phyloP scores from a whole-genome alignment of 2,888 invertebrate genomes.

The Crematogaster levior region DNA sequence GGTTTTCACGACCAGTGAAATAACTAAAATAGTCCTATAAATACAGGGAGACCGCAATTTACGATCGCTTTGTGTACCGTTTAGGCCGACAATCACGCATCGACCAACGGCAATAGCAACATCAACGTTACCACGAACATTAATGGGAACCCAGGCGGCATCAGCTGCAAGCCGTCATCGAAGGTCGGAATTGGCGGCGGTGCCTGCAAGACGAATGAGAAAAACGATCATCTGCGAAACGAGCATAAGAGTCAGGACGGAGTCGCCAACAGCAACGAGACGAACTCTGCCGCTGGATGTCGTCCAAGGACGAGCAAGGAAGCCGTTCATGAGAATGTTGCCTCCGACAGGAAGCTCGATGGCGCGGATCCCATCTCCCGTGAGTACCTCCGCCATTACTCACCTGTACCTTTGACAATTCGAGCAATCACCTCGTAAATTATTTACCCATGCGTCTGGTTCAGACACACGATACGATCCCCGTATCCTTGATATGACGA shows the following conservation, averaged over 20 bases:
- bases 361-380: constrained; percentile 77
- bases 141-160: constrained; percentile 71
- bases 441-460: constrained; percentile 65
- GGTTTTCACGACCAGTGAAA: not conserved
- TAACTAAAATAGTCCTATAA: not conserved
- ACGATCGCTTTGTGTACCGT: constrained; percentile 30
- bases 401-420: constrained; percentile 64
- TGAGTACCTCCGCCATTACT: constrained; percentile 75
- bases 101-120: constrained; percentile 76
- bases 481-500: not conserved
- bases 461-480: not conserved
- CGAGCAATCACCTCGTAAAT: constrained; percentile 64
- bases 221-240: constrained; percentile 73
- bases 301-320: constrained; percentile 75
- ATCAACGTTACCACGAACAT: constrained; percentile 75
- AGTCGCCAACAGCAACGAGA: constrained; percentile 66
- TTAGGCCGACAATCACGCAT: constrained; percentile 79
- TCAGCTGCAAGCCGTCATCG: constrained; percentile 71
- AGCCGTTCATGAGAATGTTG: constrained; percentile 70
- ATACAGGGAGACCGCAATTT: not conserved
- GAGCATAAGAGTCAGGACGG: constrained; percentile 76
- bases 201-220: constrained; percentile 72
- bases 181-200: constrained; percentile 68
- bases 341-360: constrained; percentile 78
- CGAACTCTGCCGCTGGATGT: constrained; percentile 68